Evolutionary conservation across 2,113 vertebrate species (phyloP).

Genomic region (Microtus richardsoni): DNA sequence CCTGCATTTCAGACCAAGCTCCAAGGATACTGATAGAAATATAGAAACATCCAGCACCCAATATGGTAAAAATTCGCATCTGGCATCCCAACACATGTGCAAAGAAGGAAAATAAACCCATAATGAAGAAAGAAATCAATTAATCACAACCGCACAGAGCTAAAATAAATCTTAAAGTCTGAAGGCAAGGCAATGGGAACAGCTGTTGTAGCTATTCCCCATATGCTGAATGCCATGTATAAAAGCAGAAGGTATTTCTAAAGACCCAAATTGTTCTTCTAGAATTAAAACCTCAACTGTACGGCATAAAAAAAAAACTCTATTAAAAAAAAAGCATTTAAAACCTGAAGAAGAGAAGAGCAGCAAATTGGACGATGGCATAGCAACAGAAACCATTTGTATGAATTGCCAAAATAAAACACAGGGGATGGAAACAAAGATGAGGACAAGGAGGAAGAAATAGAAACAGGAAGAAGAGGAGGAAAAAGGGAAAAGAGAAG

Average conservation of each 20-base stretch:
- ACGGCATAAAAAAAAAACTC: neutral
- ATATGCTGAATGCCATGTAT: neutral
- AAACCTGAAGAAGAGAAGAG: neutral
- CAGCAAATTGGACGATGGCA: neutral
- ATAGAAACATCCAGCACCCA: neutral
- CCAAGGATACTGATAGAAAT: neutral
- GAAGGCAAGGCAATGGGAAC: slow-evolving; percentile 29
- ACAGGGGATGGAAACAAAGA: neutral
- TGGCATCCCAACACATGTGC: neutral
- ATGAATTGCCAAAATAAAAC: neutral
- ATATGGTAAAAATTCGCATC: neutral
- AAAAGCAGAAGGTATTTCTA: slow-evolving; percentile 21
- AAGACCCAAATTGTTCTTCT: slow-evolving; percentile 17
- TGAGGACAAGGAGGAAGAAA: neutral
- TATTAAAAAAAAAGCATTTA: neutral
- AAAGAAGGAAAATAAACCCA: slow-evolving; percentile 26
- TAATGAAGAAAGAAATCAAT: slow-evolving; percentile 47
- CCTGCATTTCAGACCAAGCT: neutral
- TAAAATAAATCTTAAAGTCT: slow-evolving; percentile 27
- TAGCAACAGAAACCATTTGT: neutral
- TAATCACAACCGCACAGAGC: slow-evolving; percentile 23
- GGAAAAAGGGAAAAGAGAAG: neutral
- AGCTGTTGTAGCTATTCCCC: neutral
- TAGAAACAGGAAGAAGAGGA: neutral
- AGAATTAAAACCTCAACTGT: slow-evolving; percentile 26